Base-by-base conservation (phyloP, 2,888 invertebrate species). In the Perithous albicinctus region DNA sequence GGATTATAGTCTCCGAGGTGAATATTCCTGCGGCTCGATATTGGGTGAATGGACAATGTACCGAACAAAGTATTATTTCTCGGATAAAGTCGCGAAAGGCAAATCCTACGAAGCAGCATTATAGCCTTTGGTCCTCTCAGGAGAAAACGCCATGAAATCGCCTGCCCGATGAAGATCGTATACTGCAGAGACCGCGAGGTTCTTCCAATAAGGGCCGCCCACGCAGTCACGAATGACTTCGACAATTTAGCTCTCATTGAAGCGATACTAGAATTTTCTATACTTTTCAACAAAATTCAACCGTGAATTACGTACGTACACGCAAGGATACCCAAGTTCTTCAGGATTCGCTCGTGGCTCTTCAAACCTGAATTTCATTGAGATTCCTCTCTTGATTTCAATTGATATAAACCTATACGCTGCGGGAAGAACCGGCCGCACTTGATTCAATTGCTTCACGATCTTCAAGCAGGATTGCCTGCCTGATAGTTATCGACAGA, bases 351-450 rank as follows among this genome's bases (percentile, higher is more conserved):
- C 72, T 72, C 8, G n/a, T n/a, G n/a, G n/a, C 51, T n/a, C 8
- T 51, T 66, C 26, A 29, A 35, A 23, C 8, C 18, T 7, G 5
- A 5, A 74, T 76, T n/a, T 41, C 64, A 69, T 63, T 18, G 38
- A 70, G 70, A 76, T 72, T 61, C 59, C 66, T 61, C 72, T n/a
- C 32, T 35, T 32, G 32, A 80, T 54, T 64, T 32, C 56, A 59
- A 70, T 64, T 41, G 54, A 69, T 79, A 63, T 69, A 54, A 54
- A 35, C 79, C 69, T n/a, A n/a, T n/a, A n/a, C n/a, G n/a, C n/a
- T 70, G 63, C 67, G 26, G 15, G 32, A 56, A 48, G 35, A 51
- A 63, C 41, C 61, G 18, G 38, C 18, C 38, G 73, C 51, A 56
- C 54, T 74, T 43, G 26, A 38, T 43, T 20, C 69, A 23, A 26